Conservation (phyloP, 30 jellyfish, hydroid and myxozoan genomes). For the Hydractinia symbiolongicarpus region DNA sequence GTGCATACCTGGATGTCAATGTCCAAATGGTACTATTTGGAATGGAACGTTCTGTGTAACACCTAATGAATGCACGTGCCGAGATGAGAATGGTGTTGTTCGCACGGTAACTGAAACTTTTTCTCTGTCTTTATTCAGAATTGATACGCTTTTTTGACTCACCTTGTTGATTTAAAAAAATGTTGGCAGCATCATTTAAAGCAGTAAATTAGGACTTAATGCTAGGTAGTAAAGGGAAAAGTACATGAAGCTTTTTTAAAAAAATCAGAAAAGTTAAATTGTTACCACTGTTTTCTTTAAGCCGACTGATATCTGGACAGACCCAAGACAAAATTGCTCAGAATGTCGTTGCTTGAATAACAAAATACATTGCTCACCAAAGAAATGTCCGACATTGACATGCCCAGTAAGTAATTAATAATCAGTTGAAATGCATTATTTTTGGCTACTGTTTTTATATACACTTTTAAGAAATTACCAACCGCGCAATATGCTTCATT, state of each 20-base stretch:
- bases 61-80: not conserved
- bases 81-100: not conserved
- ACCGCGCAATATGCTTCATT: too few species aligned
- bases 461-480: too few species aligned
- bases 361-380: not conserved
- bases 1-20: not conserved
- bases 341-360: constrained; percentile 13
- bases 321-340: constrained; percentile 4
- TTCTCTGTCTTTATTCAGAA: not conserved
- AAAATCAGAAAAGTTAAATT: too few species aligned
- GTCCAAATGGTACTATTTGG: constrained; percentile 4
- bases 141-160: not conserved
- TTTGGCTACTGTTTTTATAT: too few species aligned
- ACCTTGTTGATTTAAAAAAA: too few species aligned
- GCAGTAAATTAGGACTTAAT: too few species aligned
- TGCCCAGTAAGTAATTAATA: not conserved
- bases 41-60: not conserved
- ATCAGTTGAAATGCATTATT: too few species aligned
- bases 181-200: not conserved
- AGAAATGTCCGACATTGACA: constrained; percentile 1
- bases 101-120: not conserved
- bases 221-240: too few species aligned
- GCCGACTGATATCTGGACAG: constrained; percentile 11
- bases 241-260: too few species aligned
- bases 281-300: not conserved